Evolutionary conservation across 2,888 invertebrate species (phyloP).

Genomic region (Pollenia amentaria): DNA sequence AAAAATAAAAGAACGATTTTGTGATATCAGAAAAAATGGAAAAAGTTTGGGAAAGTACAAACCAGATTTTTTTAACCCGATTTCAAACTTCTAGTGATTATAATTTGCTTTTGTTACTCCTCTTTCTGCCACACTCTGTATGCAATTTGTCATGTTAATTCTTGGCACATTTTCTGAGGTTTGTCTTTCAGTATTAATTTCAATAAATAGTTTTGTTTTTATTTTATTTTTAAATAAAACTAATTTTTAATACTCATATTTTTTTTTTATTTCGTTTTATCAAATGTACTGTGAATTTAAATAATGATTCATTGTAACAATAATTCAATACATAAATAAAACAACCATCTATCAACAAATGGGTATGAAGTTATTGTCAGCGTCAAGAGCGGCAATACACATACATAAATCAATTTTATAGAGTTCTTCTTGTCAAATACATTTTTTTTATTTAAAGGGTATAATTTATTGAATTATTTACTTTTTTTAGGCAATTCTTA

Average conservation of each 20-base stretch:
- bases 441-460: conserved; percentile 21
- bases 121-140: not conserved
- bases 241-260: not conserved
- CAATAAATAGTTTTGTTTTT: conserved; percentile 32
- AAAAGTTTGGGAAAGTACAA: too few species aligned
- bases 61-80: too few species aligned
- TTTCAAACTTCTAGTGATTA: not conserved
- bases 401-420: conserved; percentile 19
- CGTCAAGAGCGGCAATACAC: conserved; percentile 17
- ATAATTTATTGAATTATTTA: conserved; percentile 62
- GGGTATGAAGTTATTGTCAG: conserved; percentile 16
- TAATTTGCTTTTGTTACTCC: not conserved
- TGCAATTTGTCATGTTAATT: conserved; percentile 33
- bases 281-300: conserved; percentile 34
- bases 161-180: conserved; percentile 40
- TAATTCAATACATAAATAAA: not conserved
- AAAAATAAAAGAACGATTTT: too few species aligned
- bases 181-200: conserved; percentile 47
- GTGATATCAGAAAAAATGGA: too few species aligned
- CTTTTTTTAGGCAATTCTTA: conserved; percentile 20
- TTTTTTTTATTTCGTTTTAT: conserved; percentile 10
- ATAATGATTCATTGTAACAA: conserved; percentile 58
- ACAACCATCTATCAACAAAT: conserved; percentile 13
- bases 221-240: not conserved
- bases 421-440: conserved; percentile 35